Percentiles rank a stretch among this genome's conserved stretches.
Conservation (phyloP, 2,113 vertebrate genomes). For the Forbesichthys papilliferus region DNA sequence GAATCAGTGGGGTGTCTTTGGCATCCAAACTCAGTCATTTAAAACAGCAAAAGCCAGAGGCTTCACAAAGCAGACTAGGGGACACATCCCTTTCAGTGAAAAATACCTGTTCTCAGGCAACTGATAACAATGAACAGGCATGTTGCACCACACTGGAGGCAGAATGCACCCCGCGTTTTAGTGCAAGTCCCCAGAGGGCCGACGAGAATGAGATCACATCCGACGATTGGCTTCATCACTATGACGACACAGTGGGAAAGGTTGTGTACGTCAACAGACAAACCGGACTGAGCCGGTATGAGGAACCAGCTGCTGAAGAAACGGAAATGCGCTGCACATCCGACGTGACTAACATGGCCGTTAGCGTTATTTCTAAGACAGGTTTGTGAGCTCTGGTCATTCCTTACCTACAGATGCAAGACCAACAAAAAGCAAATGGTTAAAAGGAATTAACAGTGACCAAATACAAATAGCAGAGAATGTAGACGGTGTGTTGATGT, state of each 20-base stretch:
- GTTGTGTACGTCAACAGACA: conserved; percentile 85
- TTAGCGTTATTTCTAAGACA: conserved; percentile 82
- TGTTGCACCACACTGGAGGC: background rate
- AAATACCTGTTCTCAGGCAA: background rate
- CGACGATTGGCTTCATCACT: conserved; percentile 83
- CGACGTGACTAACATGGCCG: conserved; percentile 87
- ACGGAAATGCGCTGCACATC: conserved; percentile 76
- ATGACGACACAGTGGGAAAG: conserved; percentile 80
- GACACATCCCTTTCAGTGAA: conserved; percentile 10
- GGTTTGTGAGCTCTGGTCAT: conserved; percentile 76
- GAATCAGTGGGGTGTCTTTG: conserved; percentile 71
- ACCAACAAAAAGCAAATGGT: background rate
- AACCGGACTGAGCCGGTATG: conserved; percentile 90
- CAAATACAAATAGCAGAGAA: background rate
- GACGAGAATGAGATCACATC: conserved; percentile 16
- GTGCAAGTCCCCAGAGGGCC: background rate
- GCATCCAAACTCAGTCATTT: conserved; percentile 84
- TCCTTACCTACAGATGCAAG: background rate
- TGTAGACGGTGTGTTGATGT: background rate
- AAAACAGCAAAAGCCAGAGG: conserved; percentile 66
- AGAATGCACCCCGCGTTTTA: background rate
- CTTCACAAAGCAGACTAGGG: conserved; percentile 4
- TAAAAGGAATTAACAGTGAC: background rate
- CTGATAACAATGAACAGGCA: conserved; percentile 12
- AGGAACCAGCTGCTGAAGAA: conserved; percentile 70